These are phyloP conservation scores for Aricia artaxerxes DNA, from an alignment of 2,888 invertebrate genomes.

Conservation along the genomic window DNA sequence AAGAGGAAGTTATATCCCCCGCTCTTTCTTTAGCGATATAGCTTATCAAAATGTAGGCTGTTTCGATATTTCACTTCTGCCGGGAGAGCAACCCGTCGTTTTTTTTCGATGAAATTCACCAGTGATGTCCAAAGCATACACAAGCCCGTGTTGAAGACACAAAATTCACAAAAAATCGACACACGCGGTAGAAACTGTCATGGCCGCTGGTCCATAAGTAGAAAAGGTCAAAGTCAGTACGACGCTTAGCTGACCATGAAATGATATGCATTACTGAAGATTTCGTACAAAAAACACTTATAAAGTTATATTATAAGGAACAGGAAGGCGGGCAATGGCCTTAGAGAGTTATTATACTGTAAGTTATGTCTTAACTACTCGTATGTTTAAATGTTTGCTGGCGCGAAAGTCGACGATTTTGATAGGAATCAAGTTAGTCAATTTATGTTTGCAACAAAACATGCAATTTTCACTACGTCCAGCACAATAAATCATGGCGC, in stretches of 20 bases:
- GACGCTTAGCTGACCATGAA: constrained; percentile 28
- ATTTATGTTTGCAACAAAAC: not conserved
- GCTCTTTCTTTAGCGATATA: too few species aligned
- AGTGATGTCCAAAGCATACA: too few species aligned
- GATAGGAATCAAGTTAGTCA: too few species aligned
- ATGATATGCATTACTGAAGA: not conserved
- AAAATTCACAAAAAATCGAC: not conserved
- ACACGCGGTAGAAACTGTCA: not conserved
- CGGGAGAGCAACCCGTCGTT: too few species aligned
- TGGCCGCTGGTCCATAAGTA: not conserved
- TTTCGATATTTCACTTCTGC: too few species aligned
- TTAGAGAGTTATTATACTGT: constrained; percentile 4
- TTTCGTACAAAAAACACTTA: constrained; percentile 16
- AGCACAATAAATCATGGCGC: too few species aligned
- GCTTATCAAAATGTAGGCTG: too few species aligned
- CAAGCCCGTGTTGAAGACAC: too few species aligned
- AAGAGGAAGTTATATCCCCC: too few species aligned
- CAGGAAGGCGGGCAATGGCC: constrained; percentile 23
- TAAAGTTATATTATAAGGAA: constrained; percentile 16
- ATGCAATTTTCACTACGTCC: not conserved
- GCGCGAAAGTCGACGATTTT: not conserved
- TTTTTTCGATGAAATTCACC: too few species aligned
- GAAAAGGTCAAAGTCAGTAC: constrained; percentile 25
- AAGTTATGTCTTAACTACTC: not conserved
- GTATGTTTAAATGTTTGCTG: not conserved